Evolutionary conservation across 1,140 invertebrate species (phyloP).

Genomic region (Zophobas atratus): DNA sequence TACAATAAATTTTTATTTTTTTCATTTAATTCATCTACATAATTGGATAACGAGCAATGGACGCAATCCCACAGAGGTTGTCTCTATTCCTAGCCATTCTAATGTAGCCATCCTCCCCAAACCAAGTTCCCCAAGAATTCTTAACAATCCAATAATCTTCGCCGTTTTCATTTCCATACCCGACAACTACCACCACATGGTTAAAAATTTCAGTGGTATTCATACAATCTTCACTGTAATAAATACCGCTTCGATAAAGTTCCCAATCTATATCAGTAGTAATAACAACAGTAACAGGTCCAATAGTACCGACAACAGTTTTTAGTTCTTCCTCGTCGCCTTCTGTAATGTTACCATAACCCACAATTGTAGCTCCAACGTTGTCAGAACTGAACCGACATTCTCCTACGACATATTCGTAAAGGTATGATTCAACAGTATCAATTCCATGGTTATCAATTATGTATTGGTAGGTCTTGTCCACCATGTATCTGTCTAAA

Average conservation of each 20-base stretch:
- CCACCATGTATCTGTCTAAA: conserved; percentile 91
- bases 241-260: conserved; percentile 73
- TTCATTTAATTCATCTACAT: not conserved
- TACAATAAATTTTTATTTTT: too few relatives aligned
- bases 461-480: conserved; percentile 93
- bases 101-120: not conserved
- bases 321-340: conserved; percentile 73
- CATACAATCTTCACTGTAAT: conserved; percentile 78
- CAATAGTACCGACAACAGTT: too few relatives aligned
- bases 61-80: not conserved
- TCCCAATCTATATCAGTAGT: not conserved
- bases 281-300: conserved; percentile 64
- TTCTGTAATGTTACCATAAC: conserved; percentile 84
- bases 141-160: not conserved
- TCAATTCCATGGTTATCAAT: conserved; percentile 91
- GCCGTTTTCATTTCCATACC: conserved; percentile 77
- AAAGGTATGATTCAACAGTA: conserved; percentile 93
- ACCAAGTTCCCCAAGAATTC: not conserved
- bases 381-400: conserved; percentile 76
- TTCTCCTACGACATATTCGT: conserved; percentile 75
- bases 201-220: conserved; percentile 79
- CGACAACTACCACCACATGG: conserved; percentile 89
- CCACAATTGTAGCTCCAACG: conserved; percentile 86
- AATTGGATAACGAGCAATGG: not conserved
- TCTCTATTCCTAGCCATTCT: not conserved